Conservation (phyloP, 1,140 invertebrate species). For the Trichogramma pretiosum region DNA sequence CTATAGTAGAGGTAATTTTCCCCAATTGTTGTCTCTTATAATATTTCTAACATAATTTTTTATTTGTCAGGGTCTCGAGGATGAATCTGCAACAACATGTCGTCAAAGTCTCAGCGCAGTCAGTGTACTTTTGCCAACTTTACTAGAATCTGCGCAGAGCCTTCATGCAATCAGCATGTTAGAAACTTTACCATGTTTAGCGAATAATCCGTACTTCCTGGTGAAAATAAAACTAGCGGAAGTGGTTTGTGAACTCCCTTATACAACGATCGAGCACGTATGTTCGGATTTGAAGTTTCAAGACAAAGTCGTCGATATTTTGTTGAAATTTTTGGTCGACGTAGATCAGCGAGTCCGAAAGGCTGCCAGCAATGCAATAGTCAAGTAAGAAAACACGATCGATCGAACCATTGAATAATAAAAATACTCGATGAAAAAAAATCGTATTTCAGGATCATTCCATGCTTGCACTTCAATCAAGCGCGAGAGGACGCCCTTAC, state of each 20-base stretch:
- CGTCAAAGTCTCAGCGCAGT: slow-evolving; percentile 55
- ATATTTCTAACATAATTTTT: slow-evolving; percentile 12
- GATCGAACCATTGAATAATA: not conserved
- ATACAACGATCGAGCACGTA: slow-evolving; percentile 44
- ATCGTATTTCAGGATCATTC: slow-evolving; percentile 42
- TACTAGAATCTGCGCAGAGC: slow-evolving; percentile 55
- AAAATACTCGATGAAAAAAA: not conserved
- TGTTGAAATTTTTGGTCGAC: slow-evolving; percentile 61
- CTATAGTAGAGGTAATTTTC: too few relatives aligned
- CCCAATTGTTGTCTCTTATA: too few relatives aligned
- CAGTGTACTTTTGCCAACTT: slow-evolving; percentile 48
- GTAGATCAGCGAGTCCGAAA: slow-evolving; percentile 69
- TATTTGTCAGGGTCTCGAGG: slow-evolving; percentile 54
- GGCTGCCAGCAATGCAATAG: slow-evolving; percentile 58
- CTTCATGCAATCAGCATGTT: slow-evolving; percentile 48
- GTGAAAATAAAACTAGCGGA: slow-evolving; percentile 69
- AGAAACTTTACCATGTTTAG: slow-evolving; percentile 53
- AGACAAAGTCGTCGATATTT: slow-evolving; percentile 53
- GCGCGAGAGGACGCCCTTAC: slow-evolving; percentile 42
- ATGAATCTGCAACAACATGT: slow-evolving; percentile 60
- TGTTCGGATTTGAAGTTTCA: slow-evolving; percentile 46
- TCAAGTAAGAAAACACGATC: slow-evolving; percentile 58
- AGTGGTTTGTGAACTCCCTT: slow-evolving; percentile 53
- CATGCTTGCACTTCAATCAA: slow-evolving; percentile 39
- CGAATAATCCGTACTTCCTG: slow-evolving; percentile 76